Evolutionary conservation across 1,140 invertebrate species (phyloP).

Genomic region (Drosophila subobscura): DNA sequence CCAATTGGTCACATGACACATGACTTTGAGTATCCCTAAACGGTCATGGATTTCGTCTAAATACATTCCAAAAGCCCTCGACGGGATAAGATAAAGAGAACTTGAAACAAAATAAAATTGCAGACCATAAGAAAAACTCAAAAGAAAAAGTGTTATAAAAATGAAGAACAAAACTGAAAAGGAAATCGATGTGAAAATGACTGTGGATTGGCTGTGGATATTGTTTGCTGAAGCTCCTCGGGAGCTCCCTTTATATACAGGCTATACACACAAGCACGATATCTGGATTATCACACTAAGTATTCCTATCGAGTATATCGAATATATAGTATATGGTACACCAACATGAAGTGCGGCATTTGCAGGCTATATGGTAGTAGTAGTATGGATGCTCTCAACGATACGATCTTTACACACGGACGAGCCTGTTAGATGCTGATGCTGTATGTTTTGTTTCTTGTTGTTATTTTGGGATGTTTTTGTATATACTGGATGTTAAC

Average conservation of each 20-base stretch:
- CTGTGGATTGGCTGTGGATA: slow-evolving; percentile 44
- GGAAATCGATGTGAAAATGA: slow-evolving; percentile 41
- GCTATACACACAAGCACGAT: slow-evolving; percentile 38
- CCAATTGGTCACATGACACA: too few relatives aligned
- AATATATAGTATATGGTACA: slow-evolving; percentile 21
- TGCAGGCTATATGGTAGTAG: slow-evolving; percentile 13
- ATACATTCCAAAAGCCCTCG: too few relatives aligned
- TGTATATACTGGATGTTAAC: slow-evolving; percentile 59
- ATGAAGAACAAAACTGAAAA: slow-evolving; percentile 20
- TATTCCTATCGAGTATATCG: not conserved
- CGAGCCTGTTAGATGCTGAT: slow-evolving; percentile 13
- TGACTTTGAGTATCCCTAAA: too few relatives aligned
- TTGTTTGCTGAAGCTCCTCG: slow-evolving; percentile 43
- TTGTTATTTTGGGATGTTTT: slow-evolving; percentile 38
- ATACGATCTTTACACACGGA: slow-evolving; percentile 51
- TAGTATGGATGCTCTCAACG: slow-evolving; percentile 26
- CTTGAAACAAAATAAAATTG: slow-evolving; percentile 8
- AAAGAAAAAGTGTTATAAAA: slow-evolving; percentile 8
- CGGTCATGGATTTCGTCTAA: too few relatives aligned
- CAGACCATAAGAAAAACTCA: not conserved
- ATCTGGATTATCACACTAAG: not conserved
- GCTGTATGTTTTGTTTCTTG: not conserved
- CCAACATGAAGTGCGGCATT: slow-evolving; percentile 39
- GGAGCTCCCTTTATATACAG: slow-evolving; percentile 27
- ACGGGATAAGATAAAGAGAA: not conserved